Conservation (phyloP, 2,797 vertebrate genomes). For the Epinephelus malabaricus region DNA sequence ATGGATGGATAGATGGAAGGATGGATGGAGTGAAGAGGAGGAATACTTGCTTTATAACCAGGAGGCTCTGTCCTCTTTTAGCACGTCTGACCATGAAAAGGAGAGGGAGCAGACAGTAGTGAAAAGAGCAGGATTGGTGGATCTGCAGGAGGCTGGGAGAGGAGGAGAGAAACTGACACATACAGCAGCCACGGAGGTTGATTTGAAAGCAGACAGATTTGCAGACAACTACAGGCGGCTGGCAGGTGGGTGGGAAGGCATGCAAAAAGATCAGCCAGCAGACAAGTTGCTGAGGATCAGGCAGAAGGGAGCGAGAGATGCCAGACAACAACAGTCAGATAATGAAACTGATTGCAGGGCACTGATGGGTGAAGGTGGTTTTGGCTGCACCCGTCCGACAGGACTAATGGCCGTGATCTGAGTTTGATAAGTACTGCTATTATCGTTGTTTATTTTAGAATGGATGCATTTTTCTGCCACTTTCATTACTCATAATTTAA, state of each 20-base stretch:
- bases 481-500: conserved; percentile 20
- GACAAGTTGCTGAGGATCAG: conserved; percentile 16
- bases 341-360: conserved; percentile 61
- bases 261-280: conserved; percentile 27
- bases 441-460: conserved; percentile 31
- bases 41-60: conserved; percentile 23
- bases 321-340: conserved; percentile 46
- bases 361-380: conserved; percentile 59
- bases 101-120: background rate
- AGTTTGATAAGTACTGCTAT: conserved; percentile 40
- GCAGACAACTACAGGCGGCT: background rate
- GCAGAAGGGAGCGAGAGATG: conserved; percentile 10
- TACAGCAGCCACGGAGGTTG: background rate
- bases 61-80: conserved; percentile 12
- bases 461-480: conserved; percentile 11
- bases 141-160: conserved; percentile 1
- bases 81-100: conserved; percentile 4
- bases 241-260: conserved; percentile 2
- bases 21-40: conserved; percentile 5
- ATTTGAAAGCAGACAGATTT: conserved; percentile 18
- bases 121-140: background rate
- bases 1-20: background rate
- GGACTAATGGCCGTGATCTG: conserved; percentile 37
- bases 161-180: conserved; percentile 13
- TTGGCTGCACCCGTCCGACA: conserved; percentile 31